Evolutionary conservation across 1,140 invertebrate species (phyloP).

Genomic region (Leptoteleia sp.): DNA sequence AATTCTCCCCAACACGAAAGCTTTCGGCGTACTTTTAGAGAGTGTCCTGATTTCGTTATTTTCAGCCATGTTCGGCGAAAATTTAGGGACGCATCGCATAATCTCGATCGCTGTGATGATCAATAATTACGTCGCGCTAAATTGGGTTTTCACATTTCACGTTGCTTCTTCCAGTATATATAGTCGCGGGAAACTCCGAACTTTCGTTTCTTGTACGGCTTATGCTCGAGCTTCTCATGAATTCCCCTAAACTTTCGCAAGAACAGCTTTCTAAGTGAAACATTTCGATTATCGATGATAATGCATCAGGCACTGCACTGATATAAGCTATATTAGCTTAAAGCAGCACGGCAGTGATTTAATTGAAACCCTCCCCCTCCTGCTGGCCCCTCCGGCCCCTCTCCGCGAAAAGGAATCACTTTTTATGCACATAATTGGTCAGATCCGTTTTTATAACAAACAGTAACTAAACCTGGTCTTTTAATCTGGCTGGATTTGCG

Average conservation of each 20-base stretch:
- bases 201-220: constrained; percentile 58
- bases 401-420: too few species aligned
- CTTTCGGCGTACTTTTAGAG: too few species aligned
- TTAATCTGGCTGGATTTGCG: too few species aligned
- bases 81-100: constrained; percentile 30
- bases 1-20: constrained; percentile 2
- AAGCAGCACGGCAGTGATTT: too few species aligned
- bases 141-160: constrained; percentile 59
- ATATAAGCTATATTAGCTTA: too few species aligned
- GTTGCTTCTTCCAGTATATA: constrained; percentile 38
- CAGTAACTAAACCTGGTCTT: too few species aligned
- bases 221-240: constrained; percentile 51
- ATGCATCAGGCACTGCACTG: too few species aligned
- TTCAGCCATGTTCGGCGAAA: constrained; percentile 27
- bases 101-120: constrained; percentile 51
- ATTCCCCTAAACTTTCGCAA: constrained; percentile 59
- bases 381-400: too few species aligned
- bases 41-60: constrained; percentile 17
- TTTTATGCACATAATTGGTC: too few species aligned
- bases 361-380: too few species aligned
- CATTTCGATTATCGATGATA: constrained; percentile 64
- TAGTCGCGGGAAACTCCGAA: constrained; percentile 43
- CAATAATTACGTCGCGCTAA: constrained; percentile 60
- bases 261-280: constrained; percentile 64
- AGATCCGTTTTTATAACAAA: too few species aligned